Base-by-base conservation (phyloP, 1,140 invertebrate species). In the Sipha flava region DNA sequence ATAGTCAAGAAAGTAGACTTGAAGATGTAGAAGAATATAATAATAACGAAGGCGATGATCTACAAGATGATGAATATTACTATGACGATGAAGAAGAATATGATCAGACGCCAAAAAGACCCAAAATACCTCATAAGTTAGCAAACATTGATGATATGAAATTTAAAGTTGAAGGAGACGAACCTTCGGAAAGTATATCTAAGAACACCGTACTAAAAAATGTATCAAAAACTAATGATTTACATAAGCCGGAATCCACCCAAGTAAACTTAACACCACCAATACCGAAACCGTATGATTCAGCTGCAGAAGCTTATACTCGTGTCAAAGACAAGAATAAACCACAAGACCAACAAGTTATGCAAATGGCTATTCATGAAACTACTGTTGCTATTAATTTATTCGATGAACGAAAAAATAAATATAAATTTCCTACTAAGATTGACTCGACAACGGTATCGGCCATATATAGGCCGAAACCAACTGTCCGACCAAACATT, bases 21-120 rank as follows among this genome's bases (percentile, higher is more conserved):
- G 79, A 66, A 14, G 52, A 45, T 21, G 18, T 47, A 16, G 68
- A 75, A 52, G 66, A 80, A 31, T 68, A 68, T 54, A 57, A n/a
- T 31, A n/a, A n/a, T n/a, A n/a, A n/a, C n/a, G 73, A 64, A 66
- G 54, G 57, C 23, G 80, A 66, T 29, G 49, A 54, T 1, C 16
- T 80, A 34, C 62, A 57, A 23, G 66, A 81, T 34, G 59, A 81
- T 79, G 79, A 79, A 23, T 79, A 81, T 37, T 80, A 81, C 23
- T 80, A 81, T 70, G 81, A 79, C 23, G 79, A 81, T 12, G 75
- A 66, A 47, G 64, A 81, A 23, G 79, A 81, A n/a, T 80, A 81
- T 47, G 80, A 81, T 26, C 26, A 52, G 12, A 21, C 21, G 2
- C 79, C 79, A n/a, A 80, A 77, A 59, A 54, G 34, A 75, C 81